phyloP scores from a whole-genome alignment of 2,888 invertebrate genomes.

The Arrhopalites spinosus region DNA sequence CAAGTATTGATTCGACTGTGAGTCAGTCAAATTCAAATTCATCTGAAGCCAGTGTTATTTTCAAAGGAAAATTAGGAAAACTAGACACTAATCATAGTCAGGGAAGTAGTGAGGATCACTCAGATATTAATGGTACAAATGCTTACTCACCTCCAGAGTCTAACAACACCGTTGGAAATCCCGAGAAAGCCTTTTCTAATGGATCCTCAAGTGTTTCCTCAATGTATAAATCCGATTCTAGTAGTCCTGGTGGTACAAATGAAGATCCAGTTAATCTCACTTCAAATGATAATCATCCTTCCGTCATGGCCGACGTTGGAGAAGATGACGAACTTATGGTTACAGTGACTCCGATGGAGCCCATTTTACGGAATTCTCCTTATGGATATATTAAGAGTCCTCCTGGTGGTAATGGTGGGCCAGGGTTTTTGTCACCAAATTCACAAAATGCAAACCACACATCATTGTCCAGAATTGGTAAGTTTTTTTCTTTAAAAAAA shows the following conservation, averaged over 20 bases:
- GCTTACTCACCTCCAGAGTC: neutral
- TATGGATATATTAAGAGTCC: slow-evolving; percentile 55
- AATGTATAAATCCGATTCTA: slow-evolving; percentile 27
- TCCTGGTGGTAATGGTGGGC: slow-evolving; percentile 31
- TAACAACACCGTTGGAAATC: neutral
- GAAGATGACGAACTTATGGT: slow-evolving; percentile 70
- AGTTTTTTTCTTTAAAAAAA: slow-evolving; percentile 19
- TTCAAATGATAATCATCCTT: neutral
- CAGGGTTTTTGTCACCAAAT: slow-evolving; percentile 39
- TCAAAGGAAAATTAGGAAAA: slow-evolving; percentile 57
- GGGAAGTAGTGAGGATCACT: slow-evolving; percentile 9
- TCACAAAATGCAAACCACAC: slow-evolving; percentile 28
- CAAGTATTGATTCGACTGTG: slow-evolving; percentile 47
- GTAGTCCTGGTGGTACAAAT: slow-evolving; percentile 22
- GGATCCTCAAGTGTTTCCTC: slow-evolving; percentile 22
- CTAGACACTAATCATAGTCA: slow-evolving; percentile 23
- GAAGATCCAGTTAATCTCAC: slow-evolving; percentile 14
- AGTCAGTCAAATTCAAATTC: slow-evolving; percentile 71
- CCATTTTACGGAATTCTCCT: slow-evolving; percentile 59
- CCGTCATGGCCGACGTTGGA: slow-evolving; percentile 40
- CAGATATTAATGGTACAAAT: neutral
- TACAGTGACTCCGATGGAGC: slow-evolving; percentile 90
- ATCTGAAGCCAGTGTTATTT: slow-evolving; percentile 74
- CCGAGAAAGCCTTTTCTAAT: neutral
- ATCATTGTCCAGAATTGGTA: slow-evolving; percentile 54